Evolutionary conservation across 2,113 vertebrate genomes (phyloP).

Genomic region (Lucifuga dentata): DNA sequence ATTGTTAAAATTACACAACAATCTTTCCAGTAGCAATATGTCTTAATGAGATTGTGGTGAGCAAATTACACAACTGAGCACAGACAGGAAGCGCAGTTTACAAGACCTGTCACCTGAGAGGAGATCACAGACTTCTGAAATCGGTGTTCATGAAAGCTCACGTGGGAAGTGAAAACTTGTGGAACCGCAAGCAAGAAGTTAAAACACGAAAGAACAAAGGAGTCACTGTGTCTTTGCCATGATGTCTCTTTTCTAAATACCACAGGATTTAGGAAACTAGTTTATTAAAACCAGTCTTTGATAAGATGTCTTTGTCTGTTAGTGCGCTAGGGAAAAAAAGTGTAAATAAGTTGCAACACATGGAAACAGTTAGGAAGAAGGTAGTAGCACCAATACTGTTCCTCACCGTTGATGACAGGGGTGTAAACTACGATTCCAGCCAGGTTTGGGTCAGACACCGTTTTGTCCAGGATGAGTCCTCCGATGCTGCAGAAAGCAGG

Average conservation of each 20-base stretch:
- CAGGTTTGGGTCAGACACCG: conserved; percentile 95
- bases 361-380: not conserved
- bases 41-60: no score
- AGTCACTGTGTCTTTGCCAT: no score
- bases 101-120: no score
- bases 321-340: not conserved
- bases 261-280: not conserved
- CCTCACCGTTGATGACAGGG: conserved; percentile 97
- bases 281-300: conserved; percentile 6
- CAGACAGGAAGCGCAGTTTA: no score
- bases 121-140: no score
- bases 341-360: conserved; percentile 12
- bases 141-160: no score
- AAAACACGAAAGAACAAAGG: no score
- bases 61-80: no score
- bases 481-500: conserved; percentile 88
- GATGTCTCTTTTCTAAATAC: not conserved
- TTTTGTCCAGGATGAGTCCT: conserved; percentile 98
- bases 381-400: not conserved
- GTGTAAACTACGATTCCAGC: conserved; percentile 98
- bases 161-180: no score
- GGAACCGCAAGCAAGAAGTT: no score
- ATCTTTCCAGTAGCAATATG: no score
- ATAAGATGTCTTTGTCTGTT: not conserved
- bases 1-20: no score